Evolutionary conservation across 2,888 invertebrate genomes (phyloP), one percentile per base, ranked within the genome.

Genomic region (Perizoma flavofasciatum): DNA sequence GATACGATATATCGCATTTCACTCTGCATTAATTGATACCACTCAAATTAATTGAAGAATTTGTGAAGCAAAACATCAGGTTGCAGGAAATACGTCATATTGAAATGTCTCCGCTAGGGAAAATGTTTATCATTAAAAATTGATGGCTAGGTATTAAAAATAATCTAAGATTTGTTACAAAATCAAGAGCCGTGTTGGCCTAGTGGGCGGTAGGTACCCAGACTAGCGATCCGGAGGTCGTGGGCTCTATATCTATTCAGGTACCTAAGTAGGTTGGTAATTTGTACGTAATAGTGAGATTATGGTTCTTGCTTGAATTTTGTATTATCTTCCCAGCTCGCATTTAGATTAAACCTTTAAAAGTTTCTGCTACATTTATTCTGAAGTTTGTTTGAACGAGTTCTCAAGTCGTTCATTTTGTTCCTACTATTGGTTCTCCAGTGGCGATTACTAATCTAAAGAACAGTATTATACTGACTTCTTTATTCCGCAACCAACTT

Each of bases 291-390:
- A 70, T 76, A 76, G 80, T 81, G 70, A 69, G 73, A 75, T 77
- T 77, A 70, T 67, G 65, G 63, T 67, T 62, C 63, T 74, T 78
- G 78, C 79, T 81, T 77, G 73, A 81, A 78, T 83, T 79, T 70
- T 70, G 71, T 72, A 78, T 82, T 84, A 82, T 83, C 82, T 80
- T 69, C 61, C 55, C 66, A 72, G 59, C 65, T 72, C 70, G 73
- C 73, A 79, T 82, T 82, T 82, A 84, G 83, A 85, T 86, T 83
- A 84, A 83, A 77, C 74, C 79, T 84, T 78, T 79, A 79, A 86
- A 86, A 80, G 81, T 85, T 86, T 86, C 85, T 81, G 83, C 75
- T 86, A 85, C 85, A 87, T 87, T 88, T 86, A 86, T 84, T 85
- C 80, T 70, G 65, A 67, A 85, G 79, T 85, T 82, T 79, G 82